Evolutionary conservation across 2,888 invertebrate genomes (phyloP).

Genomic region (Formica aserva): DNA sequence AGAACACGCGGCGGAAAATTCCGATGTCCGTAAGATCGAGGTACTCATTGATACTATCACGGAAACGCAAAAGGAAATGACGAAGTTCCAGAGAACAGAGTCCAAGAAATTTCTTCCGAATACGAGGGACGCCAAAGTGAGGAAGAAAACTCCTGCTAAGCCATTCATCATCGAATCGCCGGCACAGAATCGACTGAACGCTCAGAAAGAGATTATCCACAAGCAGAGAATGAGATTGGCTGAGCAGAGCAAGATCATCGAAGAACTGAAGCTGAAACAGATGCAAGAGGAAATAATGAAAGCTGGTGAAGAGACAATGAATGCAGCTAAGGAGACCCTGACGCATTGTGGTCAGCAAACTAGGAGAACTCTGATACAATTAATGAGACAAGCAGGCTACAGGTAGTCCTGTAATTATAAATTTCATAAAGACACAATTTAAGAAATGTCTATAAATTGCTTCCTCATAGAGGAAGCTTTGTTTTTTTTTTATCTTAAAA

Average conservation of each 20-base stretch:
- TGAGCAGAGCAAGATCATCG: conserved; percentile 91
- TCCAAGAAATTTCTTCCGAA: background rate
- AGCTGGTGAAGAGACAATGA: conserved; percentile 86
- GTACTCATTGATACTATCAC: conserved; percentile 79
- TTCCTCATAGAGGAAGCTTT: no score
- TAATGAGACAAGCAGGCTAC: conserved; percentile 80
- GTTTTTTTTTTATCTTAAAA: background rate
- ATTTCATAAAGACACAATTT: background rate
- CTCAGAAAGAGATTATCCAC: conserved; percentile 91
- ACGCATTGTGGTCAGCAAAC: conserved; percentile 84
- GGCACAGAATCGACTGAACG: conserved; percentile 84
- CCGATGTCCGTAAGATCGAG: conserved; percentile 81
- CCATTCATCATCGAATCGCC: conserved; percentile 71
- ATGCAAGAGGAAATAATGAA: conserved; percentile 88
- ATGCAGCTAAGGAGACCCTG: conserved; percentile 88
- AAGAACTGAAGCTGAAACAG: conserved; percentile 90
- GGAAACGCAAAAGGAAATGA: conserved; percentile 77
- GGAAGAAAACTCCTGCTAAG: conserved; percentile 38
- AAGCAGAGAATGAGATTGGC: conserved; percentile 90
- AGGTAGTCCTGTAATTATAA: conserved; percentile 70
- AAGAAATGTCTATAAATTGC: background rate
- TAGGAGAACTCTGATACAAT: conserved; percentile 78
- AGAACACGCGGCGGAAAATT: conserved; percentile 72
- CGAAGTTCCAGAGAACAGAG: conserved; percentile 48
- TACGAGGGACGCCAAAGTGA: background rate